phyloP scores from a whole-genome alignment of 1,140 invertebrate species.

The Drosophila kohkoa region DNA sequence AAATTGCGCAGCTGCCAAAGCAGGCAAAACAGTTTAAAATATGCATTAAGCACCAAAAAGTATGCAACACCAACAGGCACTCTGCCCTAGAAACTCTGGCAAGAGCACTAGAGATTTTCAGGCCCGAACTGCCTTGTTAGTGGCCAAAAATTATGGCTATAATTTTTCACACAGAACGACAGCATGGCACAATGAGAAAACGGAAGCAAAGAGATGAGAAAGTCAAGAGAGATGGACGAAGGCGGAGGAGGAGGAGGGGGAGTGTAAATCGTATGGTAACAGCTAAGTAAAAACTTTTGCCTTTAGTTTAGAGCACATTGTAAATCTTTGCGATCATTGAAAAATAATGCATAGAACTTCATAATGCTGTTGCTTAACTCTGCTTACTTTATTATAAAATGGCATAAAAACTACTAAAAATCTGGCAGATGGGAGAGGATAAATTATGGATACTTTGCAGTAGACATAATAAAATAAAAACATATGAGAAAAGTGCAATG shows the following conservation, averaged over 20 bases:
- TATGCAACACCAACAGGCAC: conserved; percentile 42
- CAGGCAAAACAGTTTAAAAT: conserved; percentile 67
- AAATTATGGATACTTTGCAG: not conserved
- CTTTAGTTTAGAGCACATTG: conserved; percentile 32
- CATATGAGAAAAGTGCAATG: no score
- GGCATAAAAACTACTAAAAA: not conserved
- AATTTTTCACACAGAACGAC: conserved; percentile 67
- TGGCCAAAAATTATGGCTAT: conserved; percentile 78
- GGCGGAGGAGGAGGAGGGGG: not conserved
- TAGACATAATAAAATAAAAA: not conserved
- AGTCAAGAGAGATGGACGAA: not conserved
- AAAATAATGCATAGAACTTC: conserved; percentile 60
- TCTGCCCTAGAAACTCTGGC: not conserved
- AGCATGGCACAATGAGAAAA: conserved; percentile 9
- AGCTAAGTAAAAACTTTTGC: conserved; percentile 35
- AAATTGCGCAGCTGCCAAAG: conserved; percentile 55
- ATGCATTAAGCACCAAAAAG: conserved; percentile 73
- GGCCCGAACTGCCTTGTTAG: conserved; percentile 63
- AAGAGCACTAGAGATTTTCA: conserved; percentile 36
- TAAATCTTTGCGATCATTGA: conserved; percentile 66
- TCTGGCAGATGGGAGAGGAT: not conserved
- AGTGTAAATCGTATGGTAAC: not conserved
- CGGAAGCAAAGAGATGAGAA: not conserved
- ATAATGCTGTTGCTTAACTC: conserved; percentile 13
- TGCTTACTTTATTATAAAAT: conserved; percentile 1